Percentiles rank a stretch among this genome's conserved stretches.
Evolutionary conservation across 2,797 vertebrate species (phyloP).

Genomic region (Heteromormyrus szaboi): DNA sequence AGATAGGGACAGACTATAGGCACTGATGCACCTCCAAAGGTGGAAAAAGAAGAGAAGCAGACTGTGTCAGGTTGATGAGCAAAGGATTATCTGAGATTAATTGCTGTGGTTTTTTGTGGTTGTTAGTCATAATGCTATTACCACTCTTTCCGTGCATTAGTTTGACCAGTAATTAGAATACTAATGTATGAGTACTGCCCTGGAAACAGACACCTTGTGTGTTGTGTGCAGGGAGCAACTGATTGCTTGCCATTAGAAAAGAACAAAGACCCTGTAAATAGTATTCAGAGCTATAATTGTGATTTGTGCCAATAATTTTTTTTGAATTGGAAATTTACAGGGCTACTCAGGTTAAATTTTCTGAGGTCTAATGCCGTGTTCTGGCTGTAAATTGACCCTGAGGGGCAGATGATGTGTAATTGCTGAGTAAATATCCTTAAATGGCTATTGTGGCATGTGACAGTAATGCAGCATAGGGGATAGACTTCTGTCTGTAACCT

Average conservation of each 20-base stretch:
- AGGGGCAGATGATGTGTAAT: conserved; percentile 49
- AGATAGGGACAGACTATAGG: conserved; percentile 23
- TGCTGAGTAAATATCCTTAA: conserved; percentile 61
- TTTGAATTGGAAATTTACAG: conserved; percentile 12
- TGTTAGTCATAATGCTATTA: conserved; percentile 3
- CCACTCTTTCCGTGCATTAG: background rate
- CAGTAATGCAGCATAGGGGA: conserved; percentile 42
- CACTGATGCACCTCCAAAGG: background rate
- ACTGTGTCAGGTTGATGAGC: background rate
- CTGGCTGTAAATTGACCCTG: conserved; percentile 50
- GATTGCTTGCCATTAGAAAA: background rate
- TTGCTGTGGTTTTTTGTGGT: background rate
- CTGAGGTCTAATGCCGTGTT: conserved; percentile 33
- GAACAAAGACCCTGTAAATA: background rate
- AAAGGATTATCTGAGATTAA: conserved; percentile 1
- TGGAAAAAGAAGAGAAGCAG: background rate
- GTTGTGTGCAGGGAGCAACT: background rate
- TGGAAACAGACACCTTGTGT: background rate
- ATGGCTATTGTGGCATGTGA: conserved; percentile 44
- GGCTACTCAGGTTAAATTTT: conserved; percentile 34
- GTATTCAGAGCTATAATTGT: background rate
- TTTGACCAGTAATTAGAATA: background rate
- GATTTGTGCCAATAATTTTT: background rate
- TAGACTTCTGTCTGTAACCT: conserved; percentile 37
- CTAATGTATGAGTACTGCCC: background rate